Conservation (phyloP, 2,113 vertebrate genomes). For the Centrocercus urophasianus region DNA sequence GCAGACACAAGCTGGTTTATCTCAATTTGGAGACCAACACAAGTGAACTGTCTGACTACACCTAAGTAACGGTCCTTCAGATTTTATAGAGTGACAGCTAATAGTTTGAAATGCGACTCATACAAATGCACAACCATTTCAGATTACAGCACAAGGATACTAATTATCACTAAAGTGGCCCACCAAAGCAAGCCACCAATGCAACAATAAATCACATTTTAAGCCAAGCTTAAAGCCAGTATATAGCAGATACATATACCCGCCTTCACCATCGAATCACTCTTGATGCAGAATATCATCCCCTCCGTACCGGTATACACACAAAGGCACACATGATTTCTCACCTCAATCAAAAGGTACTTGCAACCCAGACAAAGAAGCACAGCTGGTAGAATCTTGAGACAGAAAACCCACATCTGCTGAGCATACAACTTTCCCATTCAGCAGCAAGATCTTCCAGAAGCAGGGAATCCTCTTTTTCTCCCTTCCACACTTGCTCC, state of each 20-base stretch:
- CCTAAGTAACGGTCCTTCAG: not conserved
- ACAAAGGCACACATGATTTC: not conserved
- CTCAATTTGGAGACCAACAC: not conserved
- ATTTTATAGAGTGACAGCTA: not conserved
- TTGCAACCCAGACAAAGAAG: not conserved
- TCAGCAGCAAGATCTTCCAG: not conserved
- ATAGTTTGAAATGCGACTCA: not conserved
- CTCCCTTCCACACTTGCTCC: not conserved
- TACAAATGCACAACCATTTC: not conserved
- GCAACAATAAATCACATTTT: not conserved
- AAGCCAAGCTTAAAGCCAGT: not conserved
- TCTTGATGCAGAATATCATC: not conserved
- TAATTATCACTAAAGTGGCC: not conserved
- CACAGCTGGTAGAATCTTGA: not conserved
- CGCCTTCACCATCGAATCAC: not conserved
- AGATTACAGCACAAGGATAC: not conserved
- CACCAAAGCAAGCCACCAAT: not conserved
- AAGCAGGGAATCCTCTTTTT: not conserved
- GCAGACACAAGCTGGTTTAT: not conserved
- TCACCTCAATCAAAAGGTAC: not conserved
- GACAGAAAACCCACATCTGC: not conserved
- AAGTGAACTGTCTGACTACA: not conserved
- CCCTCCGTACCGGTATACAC: not conserved
- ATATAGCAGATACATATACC: not conserved
- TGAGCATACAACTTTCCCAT: not conserved